A percentile compares a stretch with the other conserved stretches of the same genome.
These are phyloP conservation scores for Sebastes fasciatus DNA, from an alignment of 2,113 vertebrate species.

Conservation along the genomic window DNA sequence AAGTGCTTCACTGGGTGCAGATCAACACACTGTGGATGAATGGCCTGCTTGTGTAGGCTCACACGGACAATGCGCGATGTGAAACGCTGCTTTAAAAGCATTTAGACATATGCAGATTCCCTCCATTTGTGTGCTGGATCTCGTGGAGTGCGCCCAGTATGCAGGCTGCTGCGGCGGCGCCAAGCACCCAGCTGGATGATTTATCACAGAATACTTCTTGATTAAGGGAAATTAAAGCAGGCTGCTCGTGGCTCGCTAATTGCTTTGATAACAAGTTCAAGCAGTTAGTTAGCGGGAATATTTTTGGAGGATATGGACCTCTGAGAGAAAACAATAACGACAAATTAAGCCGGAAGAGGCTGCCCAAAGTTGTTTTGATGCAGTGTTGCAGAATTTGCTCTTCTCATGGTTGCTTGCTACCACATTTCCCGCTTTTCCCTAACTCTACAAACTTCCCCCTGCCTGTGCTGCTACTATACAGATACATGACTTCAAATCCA, in stretches of 20 bases:
- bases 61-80: constrained; percentile 37
- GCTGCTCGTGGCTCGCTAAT: constrained; percentile 77
- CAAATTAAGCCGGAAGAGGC: constrained; percentile 48
- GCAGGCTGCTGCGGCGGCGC: constrained; percentile 63
- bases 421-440: neutral
- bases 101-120: constrained; percentile 64
- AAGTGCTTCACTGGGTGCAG: constrained; percentile 56
- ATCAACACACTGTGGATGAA: constrained; percentile 59
- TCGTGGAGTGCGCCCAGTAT: constrained; percentile 49
- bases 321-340: constrained; percentile 67
- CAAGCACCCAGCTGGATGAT: constrained; percentile 77
- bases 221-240: constrained; percentile 83
- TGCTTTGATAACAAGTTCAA: constrained; percentile 83
- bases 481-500: constrained; percentile 23
- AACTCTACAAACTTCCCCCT: neutral
- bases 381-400: constrained; percentile 10
- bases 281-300: constrained; percentile 68
- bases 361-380: constrained; percentile 47
- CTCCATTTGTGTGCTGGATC: constrained; percentile 62
- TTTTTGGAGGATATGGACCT: constrained; percentile 69
- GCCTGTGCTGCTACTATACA: constrained; percentile 29
- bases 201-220: constrained; percentile 80
- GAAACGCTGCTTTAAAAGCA: constrained; percentile 63
- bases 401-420: neutral
- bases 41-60: constrained; percentile 22